phyloP scores from a whole-genome alignment of 2,797 vertebrate genomes.

The Psittacula echo region DNA sequence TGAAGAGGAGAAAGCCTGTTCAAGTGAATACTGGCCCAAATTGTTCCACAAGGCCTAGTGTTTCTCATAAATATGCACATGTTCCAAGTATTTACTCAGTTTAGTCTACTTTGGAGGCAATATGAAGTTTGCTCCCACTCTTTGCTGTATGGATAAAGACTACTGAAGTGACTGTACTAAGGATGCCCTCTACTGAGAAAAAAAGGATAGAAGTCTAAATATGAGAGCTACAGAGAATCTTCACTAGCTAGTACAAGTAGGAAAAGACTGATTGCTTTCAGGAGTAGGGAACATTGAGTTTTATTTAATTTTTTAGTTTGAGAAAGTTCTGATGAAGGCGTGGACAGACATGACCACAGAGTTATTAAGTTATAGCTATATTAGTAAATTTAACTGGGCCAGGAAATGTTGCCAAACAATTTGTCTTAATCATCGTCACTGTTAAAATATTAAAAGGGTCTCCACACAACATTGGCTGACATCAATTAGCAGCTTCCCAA shows the following conservation, averaged over 20 bases:
- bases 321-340: neutral
- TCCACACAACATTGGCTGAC: neutral
- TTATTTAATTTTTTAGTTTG: neutral
- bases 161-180: conserved; percentile 61
- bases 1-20: neutral
- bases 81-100: neutral
- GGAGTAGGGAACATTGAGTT: neutral
- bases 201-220: conserved; percentile 32
- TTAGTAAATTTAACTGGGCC: neutral
- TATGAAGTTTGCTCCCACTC: neutral
- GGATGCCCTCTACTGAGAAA: conserved; percentile 72
- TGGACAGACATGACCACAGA: neutral
- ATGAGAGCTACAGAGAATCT: neutral
- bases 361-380: neutral
- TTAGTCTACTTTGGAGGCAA: conserved; percentile 18
- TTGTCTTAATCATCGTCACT: neutral
- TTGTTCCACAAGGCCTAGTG: neutral
- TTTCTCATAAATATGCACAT: neutral
- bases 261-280: neutral
- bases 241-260: neutral
- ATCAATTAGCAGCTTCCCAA: neutral
- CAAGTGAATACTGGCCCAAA: neutral
- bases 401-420: neutral
- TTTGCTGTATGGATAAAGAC: neutral
- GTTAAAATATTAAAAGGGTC: neutral